Evolutionary conservation across 2,797 vertebrate genomes (phyloP), one percentile per base, ranked within the genome.

Genomic region (Catamblyrhynchus diadema): DNA sequence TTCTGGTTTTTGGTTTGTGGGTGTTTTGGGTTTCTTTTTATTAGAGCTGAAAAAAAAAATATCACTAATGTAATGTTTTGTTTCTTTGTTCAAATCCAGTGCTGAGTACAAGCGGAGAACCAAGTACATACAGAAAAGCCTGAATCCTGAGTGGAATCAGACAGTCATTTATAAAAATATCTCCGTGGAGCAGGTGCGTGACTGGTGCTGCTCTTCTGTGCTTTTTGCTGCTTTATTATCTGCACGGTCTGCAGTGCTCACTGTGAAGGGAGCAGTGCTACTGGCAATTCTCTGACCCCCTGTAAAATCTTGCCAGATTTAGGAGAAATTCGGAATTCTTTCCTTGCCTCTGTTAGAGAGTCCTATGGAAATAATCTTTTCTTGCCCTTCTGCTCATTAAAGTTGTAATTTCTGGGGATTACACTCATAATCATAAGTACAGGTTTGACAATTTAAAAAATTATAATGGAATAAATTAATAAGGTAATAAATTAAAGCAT

Each of bases 91-190:
- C 92, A 67, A 96, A 96, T 96, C 96, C 97, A 99, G 99, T 96
- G 99, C 98, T 94, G 99, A 99, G 88, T 99, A 99, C 98, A 99
- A 99, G 97, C 98, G 99, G 95, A 98, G 99, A 86, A 99, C 99
- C 90, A 99, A 99, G 94, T 99, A 99, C 60, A 96, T 98, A 42
- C 99, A 99, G 98, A 99, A 99, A 97, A 99, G 99, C 92, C 97
- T 99, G 98, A 99, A 99, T 97, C 99, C 99, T 50, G 99, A 99
- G 95, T 99, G 99, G 99, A 99, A 99, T 98, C 99, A 99, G 98
- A 99, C 99, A 4, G 99, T 99, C 89, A 99, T 99, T 98, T 99
- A 99, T 97, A 99, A 99, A 98, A 99, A 99, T 96, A 99, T 99
- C 96, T 99, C 99, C 94, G 94, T 98, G 80, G 99, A 99, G 94